A percentile compares a stretch with the other conserved stretches of the same genome.
Evolutionary conservation across 2,113 vertebrate genomes (phyloP).

Genomic region (Perccottus glenii): DNA sequence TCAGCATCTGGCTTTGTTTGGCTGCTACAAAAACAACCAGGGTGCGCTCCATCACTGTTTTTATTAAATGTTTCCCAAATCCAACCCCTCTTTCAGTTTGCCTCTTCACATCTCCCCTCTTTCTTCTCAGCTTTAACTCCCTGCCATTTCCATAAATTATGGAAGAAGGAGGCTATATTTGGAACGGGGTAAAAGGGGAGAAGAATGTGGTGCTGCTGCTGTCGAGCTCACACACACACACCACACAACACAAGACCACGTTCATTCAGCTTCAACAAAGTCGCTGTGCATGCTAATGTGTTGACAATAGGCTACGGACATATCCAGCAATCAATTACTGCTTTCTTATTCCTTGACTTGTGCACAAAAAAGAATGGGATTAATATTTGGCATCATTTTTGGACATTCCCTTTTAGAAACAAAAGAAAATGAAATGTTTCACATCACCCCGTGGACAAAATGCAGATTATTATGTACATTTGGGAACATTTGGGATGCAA

Average conservation of each 20-base stretch:
- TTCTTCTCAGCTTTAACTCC: conserved; percentile 39
- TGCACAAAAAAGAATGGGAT: neutral
- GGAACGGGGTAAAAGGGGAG: conserved; percentile 37
- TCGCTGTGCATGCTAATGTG: conserved; percentile 15
- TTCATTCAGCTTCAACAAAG: conserved; percentile 15
- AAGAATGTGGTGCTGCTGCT: conserved; percentile 27
- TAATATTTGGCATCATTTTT: too few species aligned
- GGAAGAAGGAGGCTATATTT: conserved; percentile 74
- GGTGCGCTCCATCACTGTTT: neutral
- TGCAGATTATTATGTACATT: too few species aligned
- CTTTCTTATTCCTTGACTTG: neutral
- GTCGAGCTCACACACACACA: conserved; percentile 56
- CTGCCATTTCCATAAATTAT: conserved; percentile 75
- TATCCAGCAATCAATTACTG: neutral
- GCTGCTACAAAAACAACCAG: neutral
- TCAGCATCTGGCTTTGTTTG: neutral
- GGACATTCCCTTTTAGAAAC: too few species aligned
- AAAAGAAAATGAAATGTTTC: too few species aligned
- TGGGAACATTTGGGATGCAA: too few species aligned
- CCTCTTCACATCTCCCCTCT: neutral
- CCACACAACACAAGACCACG: conserved; percentile 31
- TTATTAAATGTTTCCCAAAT: neutral
- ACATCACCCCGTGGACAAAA: too few species aligned
- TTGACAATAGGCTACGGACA: neutral
- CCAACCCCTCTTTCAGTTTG: conserved; percentile 5